These are phyloP conservation scores for Synergus umbraculus DNA, from an alignment of 2,888 invertebrate species.

Conservation along the genomic window DNA sequence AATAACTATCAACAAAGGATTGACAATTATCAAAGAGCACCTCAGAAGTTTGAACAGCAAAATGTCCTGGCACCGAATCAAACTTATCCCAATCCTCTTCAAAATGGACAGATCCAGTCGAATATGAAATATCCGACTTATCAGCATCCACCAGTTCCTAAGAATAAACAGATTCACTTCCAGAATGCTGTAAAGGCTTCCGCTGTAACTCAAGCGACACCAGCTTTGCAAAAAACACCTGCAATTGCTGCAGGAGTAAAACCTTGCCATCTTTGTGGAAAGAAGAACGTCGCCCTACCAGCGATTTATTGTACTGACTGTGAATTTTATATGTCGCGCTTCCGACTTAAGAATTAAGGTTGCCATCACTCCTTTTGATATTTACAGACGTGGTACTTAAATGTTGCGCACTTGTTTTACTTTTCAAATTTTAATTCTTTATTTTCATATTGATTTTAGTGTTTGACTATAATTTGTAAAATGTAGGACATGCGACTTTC, in stretches of 20 bases:
- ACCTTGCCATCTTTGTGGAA: constrained; percentile 92
- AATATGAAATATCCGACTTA: constrained; percentile 80
- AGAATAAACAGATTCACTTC: constrained; percentile 83
- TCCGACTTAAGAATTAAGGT: constrained; percentile 82
- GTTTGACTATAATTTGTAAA: constrained; percentile 35
- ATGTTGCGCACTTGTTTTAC: constrained; percentile 43
- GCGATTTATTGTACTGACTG: constrained; percentile 93
- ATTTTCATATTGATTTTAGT: constrained; percentile 28
- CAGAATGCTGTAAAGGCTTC: constrained; percentile 86
- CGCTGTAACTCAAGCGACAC: constrained; percentile 82
- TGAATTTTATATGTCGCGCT: constrained; percentile 94
- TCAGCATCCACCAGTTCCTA: constrained; percentile 82
- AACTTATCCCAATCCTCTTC: constrained; percentile 70
- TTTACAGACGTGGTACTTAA: constrained; percentile 42
- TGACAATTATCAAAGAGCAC: constrained; percentile 72
- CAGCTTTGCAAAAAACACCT: constrained; percentile 85
- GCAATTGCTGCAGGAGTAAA: constrained; percentile 71
- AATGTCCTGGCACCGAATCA: constrained; percentile 69
- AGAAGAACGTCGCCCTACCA: constrained; percentile 88
- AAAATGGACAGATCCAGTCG: constrained; percentile 71
- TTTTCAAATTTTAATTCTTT: constrained; percentile 35
- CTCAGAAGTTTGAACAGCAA: constrained; percentile 77
- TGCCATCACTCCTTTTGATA: constrained; percentile 34
- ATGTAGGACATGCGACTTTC: not conserved
- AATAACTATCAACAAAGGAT: constrained; percentile 63